Percentiles rank a stretch among this genome's conserved stretches.
Evolutionary conservation across 2,888 invertebrate species (phyloP).

Genomic region (Euplexia lucipara): DNA sequence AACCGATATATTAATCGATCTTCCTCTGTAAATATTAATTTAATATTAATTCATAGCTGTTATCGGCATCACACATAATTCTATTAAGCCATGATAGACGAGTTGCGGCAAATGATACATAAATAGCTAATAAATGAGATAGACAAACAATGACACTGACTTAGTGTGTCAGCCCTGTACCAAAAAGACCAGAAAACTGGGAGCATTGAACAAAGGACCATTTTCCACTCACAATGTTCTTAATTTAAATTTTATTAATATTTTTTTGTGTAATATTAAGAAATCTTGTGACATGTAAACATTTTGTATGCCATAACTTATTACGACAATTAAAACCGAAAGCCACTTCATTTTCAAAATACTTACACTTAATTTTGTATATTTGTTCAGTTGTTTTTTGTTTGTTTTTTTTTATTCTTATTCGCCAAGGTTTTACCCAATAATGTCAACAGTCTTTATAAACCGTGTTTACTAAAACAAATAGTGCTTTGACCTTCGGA

Average conservation of each 20-base stretch:
- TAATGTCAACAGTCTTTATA: background rate
- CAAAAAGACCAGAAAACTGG: slow-evolving; percentile 9
- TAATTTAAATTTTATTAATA: background rate
- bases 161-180: background rate
- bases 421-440: background rate
- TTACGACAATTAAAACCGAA: background rate
- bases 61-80: slow-evolving; percentile 67
- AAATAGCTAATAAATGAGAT: slow-evolving; percentile 29
- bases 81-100: slow-evolving; percentile 86
- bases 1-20: slow-evolving; percentile 58
- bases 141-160: slow-evolving; percentile 4
- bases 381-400: slow-evolving; percentile 5
- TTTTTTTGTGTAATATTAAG: background rate
- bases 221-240: background rate
- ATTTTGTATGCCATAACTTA: background rate
- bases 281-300: background rate
- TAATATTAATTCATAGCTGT: slow-evolving; percentile 33
- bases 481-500: background rate
- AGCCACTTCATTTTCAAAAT: background rate
- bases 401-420: background rate
- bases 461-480: background rate
- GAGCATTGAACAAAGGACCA: background rate
- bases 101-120: slow-evolving; percentile 63
- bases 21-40: slow-evolving; percentile 52
- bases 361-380: background rate